phyloP scores from a whole-genome alignment of 2,888 invertebrate species.

The Octodonta nipae region DNA sequence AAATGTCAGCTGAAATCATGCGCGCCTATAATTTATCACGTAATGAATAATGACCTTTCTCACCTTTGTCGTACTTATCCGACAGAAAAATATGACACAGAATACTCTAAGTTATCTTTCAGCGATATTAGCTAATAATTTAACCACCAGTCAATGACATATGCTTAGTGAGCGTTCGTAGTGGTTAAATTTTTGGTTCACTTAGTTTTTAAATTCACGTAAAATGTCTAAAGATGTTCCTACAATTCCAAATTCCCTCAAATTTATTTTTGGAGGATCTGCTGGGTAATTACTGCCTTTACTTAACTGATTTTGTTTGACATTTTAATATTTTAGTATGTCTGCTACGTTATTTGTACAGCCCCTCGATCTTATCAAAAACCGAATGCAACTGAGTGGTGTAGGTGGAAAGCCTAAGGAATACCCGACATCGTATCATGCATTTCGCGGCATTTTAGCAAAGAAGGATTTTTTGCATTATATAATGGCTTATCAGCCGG shows the following conservation, averaged over 20 bases:
- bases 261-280: conserved; percentile 70
- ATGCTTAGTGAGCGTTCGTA: too few relatives aligned
- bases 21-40: not conserved
- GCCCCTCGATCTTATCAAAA: conserved; percentile 93
- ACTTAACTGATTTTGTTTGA: not conserved
- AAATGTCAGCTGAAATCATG: too few relatives aligned
- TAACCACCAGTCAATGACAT: too few relatives aligned
- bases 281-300: conserved; percentile 52
- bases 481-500: conserved; percentile 82
- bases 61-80: conserved; percentile 16
- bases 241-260: conserved; percentile 55
- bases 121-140: too few relatives aligned
- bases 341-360: conserved; percentile 90
- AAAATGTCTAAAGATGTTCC: conserved; percentile 20
- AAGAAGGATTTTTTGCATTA: conserved; percentile 75
- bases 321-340: conserved; percentile 63
- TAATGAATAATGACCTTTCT: conserved; percentile 20
- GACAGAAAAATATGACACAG: not conserved
- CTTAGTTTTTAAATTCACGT: not conserved
- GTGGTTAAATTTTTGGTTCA: not conserved
- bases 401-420: conserved; percentile 55
- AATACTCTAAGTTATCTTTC: not conserved
- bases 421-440: conserved; percentile 68
- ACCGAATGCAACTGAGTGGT: conserved; percentile 91
- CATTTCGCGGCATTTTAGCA: conserved; percentile 66